Percentiles rank a stretch among this genome's conserved stretches.
These are phyloP conservation scores for Xanthostigma xanthostigma DNA, from an alignment of 2,888 invertebrate genomes.

Conservation along the genomic window DNA sequence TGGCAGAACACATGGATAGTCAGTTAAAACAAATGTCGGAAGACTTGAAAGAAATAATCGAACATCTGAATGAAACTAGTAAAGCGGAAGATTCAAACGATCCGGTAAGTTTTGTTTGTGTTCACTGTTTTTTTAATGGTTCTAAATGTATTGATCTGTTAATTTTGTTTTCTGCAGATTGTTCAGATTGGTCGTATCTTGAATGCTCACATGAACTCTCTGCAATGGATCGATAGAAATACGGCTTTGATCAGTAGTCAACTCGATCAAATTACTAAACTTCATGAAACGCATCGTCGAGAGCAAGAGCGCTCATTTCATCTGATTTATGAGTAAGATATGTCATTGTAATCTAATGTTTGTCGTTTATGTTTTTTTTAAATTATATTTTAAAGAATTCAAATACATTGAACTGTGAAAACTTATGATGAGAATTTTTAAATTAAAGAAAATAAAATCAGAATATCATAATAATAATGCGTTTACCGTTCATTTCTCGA, in stretches of 20 bases:
- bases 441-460: too few species aligned
- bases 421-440: too few species aligned
- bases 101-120: constrained; percentile 45
- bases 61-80: constrained; percentile 81
- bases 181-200: constrained; percentile 85
- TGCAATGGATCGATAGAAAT: constrained; percentile 87
- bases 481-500: too few species aligned
- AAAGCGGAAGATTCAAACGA: constrained; percentile 69
- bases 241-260: constrained; percentile 62
- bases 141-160: not conserved
- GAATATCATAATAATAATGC: too few species aligned
- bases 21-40: constrained; percentile 90
- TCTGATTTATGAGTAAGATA: constrained; percentile 37
- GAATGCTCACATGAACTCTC: constrained; percentile 90
- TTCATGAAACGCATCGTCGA: constrained; percentile 59
- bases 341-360: too few species aligned
- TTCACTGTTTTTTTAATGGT: not conserved
- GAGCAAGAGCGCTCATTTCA: constrained; percentile 58
- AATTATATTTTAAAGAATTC: too few species aligned
- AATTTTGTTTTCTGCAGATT: constrained; percentile 40
- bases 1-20: constrained; percentile 82
- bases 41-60: constrained; percentile 88
- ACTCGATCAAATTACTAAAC: constrained; percentile 66
- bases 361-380: too few species aligned
- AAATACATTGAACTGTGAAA: too few species aligned